Percentiles rank a stretch among this genome's conserved stretches.
These are phyloP conservation scores for Aselliscus stoliczkanus DNA, from an alignment of 2,797 vertebrate genomes.

Conservation along the genomic window DNA sequence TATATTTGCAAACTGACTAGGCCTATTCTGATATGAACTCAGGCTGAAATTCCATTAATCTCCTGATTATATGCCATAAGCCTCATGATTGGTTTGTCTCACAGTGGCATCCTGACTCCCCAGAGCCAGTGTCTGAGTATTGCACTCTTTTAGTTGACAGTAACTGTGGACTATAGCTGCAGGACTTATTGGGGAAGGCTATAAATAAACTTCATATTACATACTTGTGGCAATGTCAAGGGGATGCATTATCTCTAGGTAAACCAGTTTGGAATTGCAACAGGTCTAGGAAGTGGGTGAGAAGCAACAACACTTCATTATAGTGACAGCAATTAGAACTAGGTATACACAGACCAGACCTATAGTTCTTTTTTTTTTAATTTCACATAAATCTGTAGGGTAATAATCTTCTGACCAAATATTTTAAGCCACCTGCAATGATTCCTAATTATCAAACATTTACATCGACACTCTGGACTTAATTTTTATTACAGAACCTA, in stretches of 20 bases:
- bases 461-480: neutral
- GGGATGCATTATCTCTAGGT: neutral
- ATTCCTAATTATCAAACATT: slow-evolving; percentile 13
- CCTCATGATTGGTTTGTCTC: neutral
- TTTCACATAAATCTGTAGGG: neutral
- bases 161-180: neutral
- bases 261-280: neutral
- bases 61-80: neutral
- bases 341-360: neutral
- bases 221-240: neutral
- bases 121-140: neutral
- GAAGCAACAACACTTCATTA: neutral
- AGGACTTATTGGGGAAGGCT: neutral
- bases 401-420: neutral
- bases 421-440: neutral
- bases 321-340: neutral
- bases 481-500: neutral
- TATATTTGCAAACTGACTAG: neutral
- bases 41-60: neutral
- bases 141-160: neutral
- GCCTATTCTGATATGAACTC: neutral
- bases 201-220: neutral
- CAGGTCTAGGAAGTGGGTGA: neutral
- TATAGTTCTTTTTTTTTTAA: neutral
- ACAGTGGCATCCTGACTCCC: neutral